Evolutionary conservation across 2,888 invertebrate species (phyloP).

Genomic region (Rutpela maculata): DNA sequence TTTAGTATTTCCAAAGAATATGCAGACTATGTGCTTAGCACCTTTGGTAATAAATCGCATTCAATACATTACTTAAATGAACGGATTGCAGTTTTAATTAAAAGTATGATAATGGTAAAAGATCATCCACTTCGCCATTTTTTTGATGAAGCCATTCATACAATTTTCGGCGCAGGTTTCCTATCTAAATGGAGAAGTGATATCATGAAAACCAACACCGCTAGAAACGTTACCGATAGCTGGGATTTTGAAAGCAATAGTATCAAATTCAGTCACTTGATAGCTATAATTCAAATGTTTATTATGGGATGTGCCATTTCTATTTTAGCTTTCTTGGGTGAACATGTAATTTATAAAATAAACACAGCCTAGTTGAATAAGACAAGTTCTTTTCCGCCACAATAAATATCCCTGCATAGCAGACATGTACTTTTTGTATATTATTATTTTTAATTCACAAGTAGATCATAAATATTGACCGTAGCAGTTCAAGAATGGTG

Average conservation of each 20-base stretch:
- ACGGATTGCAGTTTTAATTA: not conserved
- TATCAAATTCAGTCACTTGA: not conserved
- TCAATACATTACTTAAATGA: not conserved
- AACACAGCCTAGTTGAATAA: too few species aligned
- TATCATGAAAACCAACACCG: not conserved
- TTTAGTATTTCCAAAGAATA: not conserved
- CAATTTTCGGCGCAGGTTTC: conserved; percentile 6
- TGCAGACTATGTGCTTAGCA: conserved; percentile 1
- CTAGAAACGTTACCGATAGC: not conserved
- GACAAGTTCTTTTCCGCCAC: too few species aligned
- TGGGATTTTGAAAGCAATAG: not conserved
- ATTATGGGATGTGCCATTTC: not conserved
- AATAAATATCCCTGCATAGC: too few species aligned
- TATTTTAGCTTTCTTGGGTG: not conserved
- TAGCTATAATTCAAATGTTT: not conserved
- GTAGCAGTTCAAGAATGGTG: too few species aligned
- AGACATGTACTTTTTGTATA: too few species aligned
- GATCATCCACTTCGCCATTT: not conserved
- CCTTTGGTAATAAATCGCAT: not conserved
- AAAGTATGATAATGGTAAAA: conserved; percentile 8
- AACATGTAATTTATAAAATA: not conserved
- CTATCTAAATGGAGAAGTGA: conserved; percentile 21
- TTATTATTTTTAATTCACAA: not conserved
- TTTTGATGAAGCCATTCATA: not conserved
- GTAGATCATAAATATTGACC: too few species aligned